These are phyloP conservation scores for Tokudaia tokunoshimensis DNA, from an alignment of 2,797 vertebrate species.

Conservation along the genomic window DNA sequence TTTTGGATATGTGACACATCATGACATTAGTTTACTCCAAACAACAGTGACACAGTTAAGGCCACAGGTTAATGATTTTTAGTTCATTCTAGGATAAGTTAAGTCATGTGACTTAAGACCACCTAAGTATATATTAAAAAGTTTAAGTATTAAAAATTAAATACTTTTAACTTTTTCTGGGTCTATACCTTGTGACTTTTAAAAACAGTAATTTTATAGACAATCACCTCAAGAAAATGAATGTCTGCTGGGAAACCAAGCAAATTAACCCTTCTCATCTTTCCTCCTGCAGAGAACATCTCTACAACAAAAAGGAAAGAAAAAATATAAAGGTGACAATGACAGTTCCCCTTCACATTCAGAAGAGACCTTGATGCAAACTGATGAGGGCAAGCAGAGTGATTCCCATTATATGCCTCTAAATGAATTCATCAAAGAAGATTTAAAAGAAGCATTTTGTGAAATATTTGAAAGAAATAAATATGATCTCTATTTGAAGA, in stretches of 20 bases:
- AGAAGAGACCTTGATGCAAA: background rate
- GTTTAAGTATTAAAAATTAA: background rate
- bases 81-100: background rate
- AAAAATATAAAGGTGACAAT: background rate
- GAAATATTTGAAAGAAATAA: background rate
- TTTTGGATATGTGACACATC: background rate
- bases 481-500: background rate
- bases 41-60: background rate
- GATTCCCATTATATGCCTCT: background rate
- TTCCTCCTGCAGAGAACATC: background rate
- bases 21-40: background rate
- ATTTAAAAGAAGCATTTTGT: background rate
- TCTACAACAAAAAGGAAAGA: background rate
- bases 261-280: background rate
- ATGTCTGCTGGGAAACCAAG: background rate
- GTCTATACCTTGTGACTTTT: background rate
- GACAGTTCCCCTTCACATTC: background rate
- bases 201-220: background rate
- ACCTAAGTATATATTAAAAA: background rate
- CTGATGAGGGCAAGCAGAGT: no score
- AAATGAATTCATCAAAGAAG: background rate
- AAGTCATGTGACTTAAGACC: background rate
- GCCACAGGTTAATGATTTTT: background rate
- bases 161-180: background rate
- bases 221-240: background rate